Evolutionary conservation across 1,140 invertebrate species (phyloP).

Genomic region (Penaeus japonicus): DNA sequence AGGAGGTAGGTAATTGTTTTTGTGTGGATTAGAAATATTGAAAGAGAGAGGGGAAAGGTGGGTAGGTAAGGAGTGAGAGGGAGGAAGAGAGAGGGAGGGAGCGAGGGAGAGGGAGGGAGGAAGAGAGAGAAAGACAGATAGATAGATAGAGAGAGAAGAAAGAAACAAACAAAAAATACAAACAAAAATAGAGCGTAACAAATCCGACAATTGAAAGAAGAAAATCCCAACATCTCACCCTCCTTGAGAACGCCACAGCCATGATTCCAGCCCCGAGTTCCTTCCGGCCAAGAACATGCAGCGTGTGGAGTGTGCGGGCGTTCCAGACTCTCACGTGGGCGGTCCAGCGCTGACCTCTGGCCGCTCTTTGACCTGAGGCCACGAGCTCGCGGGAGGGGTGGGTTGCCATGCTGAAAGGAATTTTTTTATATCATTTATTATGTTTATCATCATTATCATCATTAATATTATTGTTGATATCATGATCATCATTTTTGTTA

Average conservation of each 20-base stretch:
- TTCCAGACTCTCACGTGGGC: slow-evolving; percentile 95
- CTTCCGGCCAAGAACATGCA: slow-evolving; percentile 90
- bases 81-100: background rate
- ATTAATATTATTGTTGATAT: too few relatives aligned
- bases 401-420: slow-evolving; percentile 76
- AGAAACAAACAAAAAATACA: background rate
- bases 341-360: slow-evolving; percentile 76
- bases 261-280: slow-evolving; percentile 90
- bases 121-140: background rate
- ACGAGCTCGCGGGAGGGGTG: slow-evolving; percentile 90
- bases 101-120: background rate
- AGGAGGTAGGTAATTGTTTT: background rate
- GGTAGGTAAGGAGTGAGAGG: too few relatives aligned
- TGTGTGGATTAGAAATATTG: background rate
- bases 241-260: slow-evolving; percentile 85
- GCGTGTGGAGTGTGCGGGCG: slow-evolving; percentile 86
- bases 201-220: background rate
- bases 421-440: too few relatives aligned
- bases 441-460: too few relatives aligned
- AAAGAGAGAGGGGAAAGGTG: too few relatives aligned
- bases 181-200: too few relatives aligned
- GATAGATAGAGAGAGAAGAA: background rate
- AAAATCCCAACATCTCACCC: slow-evolving; percentile 8
- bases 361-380: slow-evolving; percentile 87
- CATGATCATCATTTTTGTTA: background rate